Evolutionary conservation across 30 jellyfish, hydroid and myxozoan species (phyloP), one percentile per base, ranked within the genome.

Genomic region (Aurelia coerulea): DNA sequence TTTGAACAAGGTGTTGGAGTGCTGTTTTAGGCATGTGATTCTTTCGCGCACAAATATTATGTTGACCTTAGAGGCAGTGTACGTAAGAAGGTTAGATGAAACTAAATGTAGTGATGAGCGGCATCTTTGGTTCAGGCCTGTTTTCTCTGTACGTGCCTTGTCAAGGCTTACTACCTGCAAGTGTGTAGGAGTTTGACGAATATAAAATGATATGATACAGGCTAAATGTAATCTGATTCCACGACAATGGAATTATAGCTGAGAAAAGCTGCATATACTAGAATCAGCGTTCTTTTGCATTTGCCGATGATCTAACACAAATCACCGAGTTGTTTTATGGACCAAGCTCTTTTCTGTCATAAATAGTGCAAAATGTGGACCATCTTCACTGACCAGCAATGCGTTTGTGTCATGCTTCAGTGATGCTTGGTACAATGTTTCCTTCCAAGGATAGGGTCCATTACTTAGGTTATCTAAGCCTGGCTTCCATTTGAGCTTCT

Each of bases 1-100:
- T 42, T 19, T 13, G 80, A 70, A 35, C 32, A 52, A 70, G 46
- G 80, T 70, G 80, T 17, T 70, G 37, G n/a, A 14, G n/a, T 32
- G 53, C 58, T 70, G 66, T 56, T 70, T 4, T 60, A 23, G 35
- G 70, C 70, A 60, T 17, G 37, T 60, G 17, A 37, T 70, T 70
- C 62, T 70, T 70, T 70, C 64, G 58, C 80, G 63, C 66, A 35
- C 58, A 70, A 70, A 70, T 70, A 70, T 70, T 70, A 41, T 70
- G 80, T 32, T 70, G 80, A 70, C 80, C 80, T 70, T 15, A 42
- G 14, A 32, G 33, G 53, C 80, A 41, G 64, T 33, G 23, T 42
- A 52, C 80, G 58, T 51, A 32, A 29, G 63, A 5, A 51, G 80
- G 58, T 35, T 41, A 51, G 37, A 19, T 31, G 64, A 70, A 52